Evolutionary conservation across 1,140 invertebrate species (phyloP).

Genomic region (Campoletis sonorensis): DNA sequence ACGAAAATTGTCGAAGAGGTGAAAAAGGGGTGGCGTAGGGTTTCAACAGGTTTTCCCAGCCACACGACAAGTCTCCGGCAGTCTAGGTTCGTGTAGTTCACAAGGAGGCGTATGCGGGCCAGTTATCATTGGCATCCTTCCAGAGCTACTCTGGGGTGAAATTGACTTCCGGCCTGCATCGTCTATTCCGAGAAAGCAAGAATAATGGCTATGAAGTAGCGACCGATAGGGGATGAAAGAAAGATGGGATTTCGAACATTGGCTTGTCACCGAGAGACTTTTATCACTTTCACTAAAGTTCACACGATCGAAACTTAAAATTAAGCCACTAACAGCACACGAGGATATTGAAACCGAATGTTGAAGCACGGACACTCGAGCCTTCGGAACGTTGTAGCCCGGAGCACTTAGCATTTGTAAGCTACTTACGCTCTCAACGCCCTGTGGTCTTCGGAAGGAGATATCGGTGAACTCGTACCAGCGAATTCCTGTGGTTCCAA

Average conservation of each 20-base stretch:
- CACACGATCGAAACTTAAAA: no score
- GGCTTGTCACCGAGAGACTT: background rate
- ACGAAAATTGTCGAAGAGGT: background rate
- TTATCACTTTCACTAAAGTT: no score
- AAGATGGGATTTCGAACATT: background rate
- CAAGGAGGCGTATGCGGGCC: conserved; percentile 12
- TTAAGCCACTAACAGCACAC: background rate
- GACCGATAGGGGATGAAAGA: conserved; percentile 21
- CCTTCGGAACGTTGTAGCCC: background rate
- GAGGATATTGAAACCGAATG: background rate
- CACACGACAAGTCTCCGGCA: conserved; percentile 15
- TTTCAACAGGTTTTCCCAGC: conserved; percentile 37
- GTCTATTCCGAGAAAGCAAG: conserved; percentile 20
- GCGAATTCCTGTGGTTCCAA: background rate
- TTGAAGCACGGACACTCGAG: background rate
- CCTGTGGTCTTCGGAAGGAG: background rate
- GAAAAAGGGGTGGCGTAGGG: conserved; percentile 1
- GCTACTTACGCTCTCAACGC: background rate
- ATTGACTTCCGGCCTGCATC: conserved; percentile 37
- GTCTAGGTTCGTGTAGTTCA: background rate
- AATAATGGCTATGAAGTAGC: background rate
- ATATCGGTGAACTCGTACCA: background rate
- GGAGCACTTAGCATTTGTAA: conserved; percentile 1
- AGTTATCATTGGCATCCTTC: conserved; percentile 39
- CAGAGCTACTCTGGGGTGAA: conserved; percentile 23